These are phyloP conservation scores for Andrena hattorfiana DNA, from an alignment of 2,888 invertebrate genomes.

Conservation along the genomic window DNA sequence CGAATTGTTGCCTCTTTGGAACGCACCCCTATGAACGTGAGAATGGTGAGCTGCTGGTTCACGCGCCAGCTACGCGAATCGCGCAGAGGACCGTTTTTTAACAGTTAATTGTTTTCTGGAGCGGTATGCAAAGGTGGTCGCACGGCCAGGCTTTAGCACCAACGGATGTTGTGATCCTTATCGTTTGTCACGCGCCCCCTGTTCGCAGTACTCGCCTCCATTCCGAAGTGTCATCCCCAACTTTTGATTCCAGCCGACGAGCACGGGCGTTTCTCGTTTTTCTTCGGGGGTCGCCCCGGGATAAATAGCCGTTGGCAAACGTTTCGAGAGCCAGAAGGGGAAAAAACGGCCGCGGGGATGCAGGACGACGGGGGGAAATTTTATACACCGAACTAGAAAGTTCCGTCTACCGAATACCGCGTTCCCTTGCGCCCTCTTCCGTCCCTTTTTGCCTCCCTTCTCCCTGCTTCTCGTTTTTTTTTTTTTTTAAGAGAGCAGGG, in stretches of 20 bases:
- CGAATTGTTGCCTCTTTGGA: constrained; percentile 2
- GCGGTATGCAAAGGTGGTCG: neutral
- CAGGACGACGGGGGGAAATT: constrained; percentile 32
- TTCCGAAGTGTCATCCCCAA: constrained; percentile 42
- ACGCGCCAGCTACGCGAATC: neutral
- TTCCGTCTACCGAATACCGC: constrained; percentile 26
- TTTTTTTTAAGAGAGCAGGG: neutral
- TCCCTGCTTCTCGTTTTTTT: neutral
- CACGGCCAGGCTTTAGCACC: neutral
- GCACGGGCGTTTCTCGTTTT: constrained; percentile 34
- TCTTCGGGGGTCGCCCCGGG: constrained; percentile 34
- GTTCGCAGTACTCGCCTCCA: constrained; percentile 12
- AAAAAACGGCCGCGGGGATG: constrained; percentile 33
- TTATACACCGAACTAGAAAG: constrained; percentile 50
- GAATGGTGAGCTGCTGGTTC: neutral
- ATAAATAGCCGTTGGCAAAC: constrained; percentile 67
- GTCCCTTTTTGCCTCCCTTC: neutral
- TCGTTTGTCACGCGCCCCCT: constrained; percentile 28
- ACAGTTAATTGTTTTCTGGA: constrained; percentile 7
- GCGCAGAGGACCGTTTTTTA: neutral
- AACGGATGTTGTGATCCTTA: neutral
- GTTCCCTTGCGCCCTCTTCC: neutral
- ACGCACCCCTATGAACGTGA: neutral
- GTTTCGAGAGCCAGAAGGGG: constrained; percentile 42
- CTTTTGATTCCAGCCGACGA: constrained; percentile 48